Evolutionary conservation across 2,888 invertebrate species (phyloP).

Genomic region (Atethmia centrago): DNA sequence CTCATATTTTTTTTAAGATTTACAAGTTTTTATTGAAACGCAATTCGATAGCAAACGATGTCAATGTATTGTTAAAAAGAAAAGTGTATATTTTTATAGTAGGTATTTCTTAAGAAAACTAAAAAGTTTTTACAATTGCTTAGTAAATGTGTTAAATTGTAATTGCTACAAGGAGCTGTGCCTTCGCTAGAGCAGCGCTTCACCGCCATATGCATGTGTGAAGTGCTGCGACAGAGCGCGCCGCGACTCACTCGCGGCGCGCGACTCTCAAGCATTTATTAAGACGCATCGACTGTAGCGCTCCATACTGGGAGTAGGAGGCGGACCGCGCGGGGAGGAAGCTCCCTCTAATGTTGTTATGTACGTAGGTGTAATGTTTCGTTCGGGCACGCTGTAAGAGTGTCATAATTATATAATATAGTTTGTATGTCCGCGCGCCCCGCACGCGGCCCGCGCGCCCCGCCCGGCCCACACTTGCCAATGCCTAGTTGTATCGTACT

Average conservation of each 20-base stretch:
- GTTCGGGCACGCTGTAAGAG: slow-evolving; percentile 78
- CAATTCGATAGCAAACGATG: slow-evolving; percentile 32
- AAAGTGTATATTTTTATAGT: slow-evolving; percentile 54
- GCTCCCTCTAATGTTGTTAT: neutral
- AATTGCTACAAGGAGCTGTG: slow-evolving; percentile 37
- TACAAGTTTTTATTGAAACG: slow-evolving; percentile 49
- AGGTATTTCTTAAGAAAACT: slow-evolving; percentile 35
- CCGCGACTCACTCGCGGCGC: neutral
- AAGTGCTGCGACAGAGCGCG: neutral
- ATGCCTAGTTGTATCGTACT: slow-evolving; percentile 83
- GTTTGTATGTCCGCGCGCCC: slow-evolving; percentile 66
- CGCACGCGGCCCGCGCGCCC: slow-evolving; percentile 70
- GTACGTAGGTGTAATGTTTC: slow-evolving; percentile 56
- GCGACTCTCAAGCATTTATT: neutral
- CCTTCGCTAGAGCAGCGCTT: slow-evolving; percentile 29
- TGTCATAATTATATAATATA: slow-evolving; percentile 79
- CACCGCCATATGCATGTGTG: slow-evolving; percentile 3
- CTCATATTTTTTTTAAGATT: slow-evolving; percentile 67
- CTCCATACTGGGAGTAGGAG: neutral
- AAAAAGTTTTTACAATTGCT: slow-evolving; percentile 32
- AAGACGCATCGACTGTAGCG: neutral
- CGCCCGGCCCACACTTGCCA: slow-evolving; percentile 83
- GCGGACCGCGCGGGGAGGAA: neutral
- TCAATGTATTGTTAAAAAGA: slow-evolving; percentile 37
- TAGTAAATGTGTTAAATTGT: slow-evolving; percentile 41